Conservation (phyloP, 2,113 vertebrate species). For the Eulemur rufifrons region DNA sequence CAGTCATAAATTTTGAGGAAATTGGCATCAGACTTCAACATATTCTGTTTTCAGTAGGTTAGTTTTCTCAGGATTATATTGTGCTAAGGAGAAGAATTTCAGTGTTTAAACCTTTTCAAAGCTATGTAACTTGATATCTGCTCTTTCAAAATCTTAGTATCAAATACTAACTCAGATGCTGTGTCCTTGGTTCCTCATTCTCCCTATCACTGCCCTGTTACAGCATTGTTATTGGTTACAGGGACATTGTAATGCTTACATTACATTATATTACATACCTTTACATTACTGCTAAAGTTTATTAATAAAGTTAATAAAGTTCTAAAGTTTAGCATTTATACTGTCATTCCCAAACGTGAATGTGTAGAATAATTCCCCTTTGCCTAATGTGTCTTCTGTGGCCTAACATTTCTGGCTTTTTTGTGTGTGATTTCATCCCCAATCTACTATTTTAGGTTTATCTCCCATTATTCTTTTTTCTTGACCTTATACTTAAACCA, state of each 20-base stretch:
- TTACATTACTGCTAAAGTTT: background rate
- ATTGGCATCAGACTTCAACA: constrained; percentile 44
- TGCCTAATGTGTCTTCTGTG: background rate
- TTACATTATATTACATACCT: background rate
- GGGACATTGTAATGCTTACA: background rate
- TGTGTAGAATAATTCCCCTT: background rate
- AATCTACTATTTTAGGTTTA: background rate
- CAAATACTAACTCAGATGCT: background rate
- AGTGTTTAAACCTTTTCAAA: constrained; percentile 25
- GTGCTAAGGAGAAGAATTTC: constrained; percentile 12
- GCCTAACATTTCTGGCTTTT: background rate
- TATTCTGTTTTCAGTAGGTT: constrained; percentile 32
- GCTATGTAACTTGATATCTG: background rate
- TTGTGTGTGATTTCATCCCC: background rate
- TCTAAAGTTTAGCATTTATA: background rate
- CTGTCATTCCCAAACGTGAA: background rate
- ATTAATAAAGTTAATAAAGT: too few relatives aligned
- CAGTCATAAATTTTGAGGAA: constrained; percentile 41
- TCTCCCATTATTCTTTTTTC: constrained; percentile 25
- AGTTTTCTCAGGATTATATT: constrained; percentile 15
- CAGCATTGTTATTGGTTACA: background rate
- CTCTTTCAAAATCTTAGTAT: constrained; percentile 4
- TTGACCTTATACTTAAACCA: background rate
- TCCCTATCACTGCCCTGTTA: background rate
- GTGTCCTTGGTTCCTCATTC: background rate